These are phyloP conservation scores for Carassius gibelio DNA, from an alignment of 2,113 vertebrate species.

Conservation along the genomic window DNA sequence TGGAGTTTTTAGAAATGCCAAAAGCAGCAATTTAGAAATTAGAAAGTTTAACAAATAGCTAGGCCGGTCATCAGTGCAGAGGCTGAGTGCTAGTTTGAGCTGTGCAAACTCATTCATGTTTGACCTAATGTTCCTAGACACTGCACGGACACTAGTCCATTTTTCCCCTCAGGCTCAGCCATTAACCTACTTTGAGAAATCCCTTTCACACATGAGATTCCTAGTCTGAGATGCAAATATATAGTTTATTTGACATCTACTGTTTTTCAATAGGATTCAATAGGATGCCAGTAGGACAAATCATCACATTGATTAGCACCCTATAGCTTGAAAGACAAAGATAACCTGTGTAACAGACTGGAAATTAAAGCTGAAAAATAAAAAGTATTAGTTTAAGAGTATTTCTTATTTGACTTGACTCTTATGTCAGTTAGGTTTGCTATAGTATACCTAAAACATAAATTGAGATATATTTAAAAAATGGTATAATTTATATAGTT, in stretches of 20 bases:
- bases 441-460: neutral
- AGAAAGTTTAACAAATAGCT: neutral
- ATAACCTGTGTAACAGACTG: constrained; percentile 45
- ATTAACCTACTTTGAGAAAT: constrained; percentile 59
- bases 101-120: constrained; percentile 20
- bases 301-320: constrained; percentile 48
- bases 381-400: neutral
- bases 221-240: constrained; percentile 31
- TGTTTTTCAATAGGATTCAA: constrained; percentile 18
- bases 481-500: no score
- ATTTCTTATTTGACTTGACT: neutral
- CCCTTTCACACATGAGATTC: constrained; percentile 39
- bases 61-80: constrained; percentile 5
- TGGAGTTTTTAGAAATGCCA: constrained; percentile 2
- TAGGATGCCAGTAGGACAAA: constrained; percentile 40
- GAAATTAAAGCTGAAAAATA: constrained; percentile 39
- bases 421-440: neutral
- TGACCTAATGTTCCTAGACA: constrained; percentile 46
- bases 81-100: neutral
- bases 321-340: constrained; percentile 30
- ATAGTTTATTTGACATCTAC: constrained; percentile 23
- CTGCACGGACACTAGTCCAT: constrained; percentile 39
- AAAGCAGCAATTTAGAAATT: constrained; percentile 10
- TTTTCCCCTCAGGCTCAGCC: constrained; percentile 46
- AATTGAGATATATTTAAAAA: neutral